These are phyloP conservation scores for Clangula hyemalis DNA, from an alignment of 2,797 vertebrate species.

Conservation along the genomic window DNA sequence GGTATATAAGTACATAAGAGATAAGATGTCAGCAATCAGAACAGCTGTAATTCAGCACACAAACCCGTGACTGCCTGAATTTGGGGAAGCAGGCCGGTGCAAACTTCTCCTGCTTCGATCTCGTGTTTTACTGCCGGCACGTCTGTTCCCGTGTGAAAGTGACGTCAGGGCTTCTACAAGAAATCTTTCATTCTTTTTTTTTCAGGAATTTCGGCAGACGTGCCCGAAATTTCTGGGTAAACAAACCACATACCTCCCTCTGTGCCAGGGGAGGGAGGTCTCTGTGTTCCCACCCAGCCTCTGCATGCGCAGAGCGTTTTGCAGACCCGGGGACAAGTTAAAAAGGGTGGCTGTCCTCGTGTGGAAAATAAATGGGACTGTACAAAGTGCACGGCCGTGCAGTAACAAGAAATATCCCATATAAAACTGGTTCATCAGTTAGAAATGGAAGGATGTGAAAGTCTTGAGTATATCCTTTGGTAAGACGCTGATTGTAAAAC, in stretches of 20 bases:
- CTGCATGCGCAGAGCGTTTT: background rate
- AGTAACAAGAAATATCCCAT: background rate
- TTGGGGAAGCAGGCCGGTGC: background rate
- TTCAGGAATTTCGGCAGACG: background rate
- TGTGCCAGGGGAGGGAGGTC: background rate
- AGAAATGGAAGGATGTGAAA: background rate
- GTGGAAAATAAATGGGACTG: background rate
- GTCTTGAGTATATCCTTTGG: background rate
- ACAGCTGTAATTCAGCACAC: conserved; percentile 44
- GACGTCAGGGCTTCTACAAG: background rate
- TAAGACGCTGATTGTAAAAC: background rate
- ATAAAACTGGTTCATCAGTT: background rate
- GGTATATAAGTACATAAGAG: conserved; percentile 60
- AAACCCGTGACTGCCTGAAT: background rate
- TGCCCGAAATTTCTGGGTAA: background rate
- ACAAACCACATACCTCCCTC: background rate
- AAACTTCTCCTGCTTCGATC: background rate
- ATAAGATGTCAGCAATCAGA: conserved; percentile 52
- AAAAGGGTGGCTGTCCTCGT: background rate
- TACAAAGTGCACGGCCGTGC: background rate
- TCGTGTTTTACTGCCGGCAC: background rate
- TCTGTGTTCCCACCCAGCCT: background rate
- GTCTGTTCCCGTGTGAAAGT: background rate
- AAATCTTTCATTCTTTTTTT: background rate
- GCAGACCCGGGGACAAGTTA: rapidly evolving